A percentile compares a stretch with the other conserved stretches of the same genome.
Evolutionary conservation across 2,888 invertebrate genomes (phyloP).

Genomic region (Melikaiella ostensackeni): DNA sequence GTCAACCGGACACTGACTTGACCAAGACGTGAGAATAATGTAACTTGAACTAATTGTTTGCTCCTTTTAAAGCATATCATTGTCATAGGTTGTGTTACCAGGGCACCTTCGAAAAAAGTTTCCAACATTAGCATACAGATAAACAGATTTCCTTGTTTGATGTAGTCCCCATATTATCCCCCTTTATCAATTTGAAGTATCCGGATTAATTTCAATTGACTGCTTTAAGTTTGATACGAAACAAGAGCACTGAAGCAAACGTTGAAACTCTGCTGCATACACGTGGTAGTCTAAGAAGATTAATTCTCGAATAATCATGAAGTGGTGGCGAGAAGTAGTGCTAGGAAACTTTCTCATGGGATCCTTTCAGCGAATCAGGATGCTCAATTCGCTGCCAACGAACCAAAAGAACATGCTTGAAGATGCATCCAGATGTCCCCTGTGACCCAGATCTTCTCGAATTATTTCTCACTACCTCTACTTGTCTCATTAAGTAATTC

Average conservation of each 20-base stretch:
- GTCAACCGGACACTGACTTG: no score
- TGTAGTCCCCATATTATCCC: no score
- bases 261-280: not conserved
- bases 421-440: conserved; percentile 9
- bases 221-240: no score
- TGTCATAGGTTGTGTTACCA: no score
- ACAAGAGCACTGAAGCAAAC: conserved; percentile 1
- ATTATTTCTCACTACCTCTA: conserved; percentile 44
- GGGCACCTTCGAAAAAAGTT: no score
- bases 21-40: no score
- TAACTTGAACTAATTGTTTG: no score
- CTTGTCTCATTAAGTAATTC: conserved; percentile 56
- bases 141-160: no score
- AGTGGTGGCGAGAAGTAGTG: no score
- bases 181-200: not conserved
- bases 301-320: conserved; percentile 17
- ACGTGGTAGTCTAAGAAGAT: conserved; percentile 12
- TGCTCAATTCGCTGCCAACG: not conserved
- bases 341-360: no score
- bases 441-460: conserved; percentile 36
- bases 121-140: no score
- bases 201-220: not conserved
- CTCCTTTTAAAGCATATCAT: no score
- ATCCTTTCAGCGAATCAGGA: conserved; percentile 1
- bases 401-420: not conserved